phyloP scores from a whole-genome alignment of 2,888 invertebrate species.

The Latrodectus elegans region DNA sequence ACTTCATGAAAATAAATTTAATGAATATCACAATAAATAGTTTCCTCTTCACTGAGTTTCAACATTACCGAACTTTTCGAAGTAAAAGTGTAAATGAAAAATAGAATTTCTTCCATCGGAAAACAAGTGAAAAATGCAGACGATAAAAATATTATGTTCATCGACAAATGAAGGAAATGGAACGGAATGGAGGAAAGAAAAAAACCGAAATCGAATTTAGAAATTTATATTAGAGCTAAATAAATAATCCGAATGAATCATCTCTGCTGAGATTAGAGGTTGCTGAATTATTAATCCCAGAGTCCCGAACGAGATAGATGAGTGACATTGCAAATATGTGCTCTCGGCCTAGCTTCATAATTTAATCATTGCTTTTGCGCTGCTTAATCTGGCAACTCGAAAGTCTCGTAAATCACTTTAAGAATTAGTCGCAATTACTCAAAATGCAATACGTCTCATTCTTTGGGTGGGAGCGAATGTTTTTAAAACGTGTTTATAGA shows the following conservation, averaged over 20 bases:
- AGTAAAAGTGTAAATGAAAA: too few species aligned
- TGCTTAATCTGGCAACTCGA: conserved; percentile 44
- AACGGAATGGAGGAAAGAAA: conserved; percentile 9
- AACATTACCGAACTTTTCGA: too few species aligned
- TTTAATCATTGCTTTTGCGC: conserved; percentile 61
- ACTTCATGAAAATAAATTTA: too few species aligned
- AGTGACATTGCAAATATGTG: conserved; percentile 60
- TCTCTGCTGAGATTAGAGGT: conserved; percentile 30
- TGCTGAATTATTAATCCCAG: conserved; percentile 65
- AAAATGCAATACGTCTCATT: background rate
- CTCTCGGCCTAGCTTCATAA: conserved; percentile 54
- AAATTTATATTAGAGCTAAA: conserved; percentile 59
- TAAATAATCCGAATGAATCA: conserved; percentile 60
- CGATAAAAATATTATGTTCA: too few species aligned
- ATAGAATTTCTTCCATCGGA: too few species aligned
- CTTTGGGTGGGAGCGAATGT: conserved; percentile 1
- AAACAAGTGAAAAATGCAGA: too few species aligned
- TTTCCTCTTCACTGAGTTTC: too few species aligned
- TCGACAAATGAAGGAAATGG: too few species aligned
- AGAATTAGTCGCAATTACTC: conserved; percentile 67
- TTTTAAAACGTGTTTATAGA: background rate
- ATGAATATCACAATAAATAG: too few species aligned
- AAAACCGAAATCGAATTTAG: conserved; percentile 48
- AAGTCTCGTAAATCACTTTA: conserved; percentile 65
- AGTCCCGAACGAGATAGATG: conserved; percentile 58